Evolutionary conservation across 2,888 invertebrate genomes (phyloP).

Genomic region (Ephialtes manifestator): DNA sequence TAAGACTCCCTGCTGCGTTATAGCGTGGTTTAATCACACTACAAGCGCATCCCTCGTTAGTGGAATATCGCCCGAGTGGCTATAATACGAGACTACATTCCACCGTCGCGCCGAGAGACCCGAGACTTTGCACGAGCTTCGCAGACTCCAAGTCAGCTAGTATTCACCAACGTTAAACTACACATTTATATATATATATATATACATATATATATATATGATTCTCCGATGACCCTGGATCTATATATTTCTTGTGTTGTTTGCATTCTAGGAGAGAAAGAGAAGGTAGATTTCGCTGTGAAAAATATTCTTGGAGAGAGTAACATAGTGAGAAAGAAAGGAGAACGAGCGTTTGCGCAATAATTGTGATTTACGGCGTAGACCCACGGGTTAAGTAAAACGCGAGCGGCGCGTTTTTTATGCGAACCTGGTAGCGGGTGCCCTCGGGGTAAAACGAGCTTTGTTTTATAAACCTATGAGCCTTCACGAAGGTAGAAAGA

Average conservation of each 20-base stretch:
- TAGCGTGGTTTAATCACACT: constrained; percentile 85
- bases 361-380: constrained; percentile 83
- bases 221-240: constrained; percentile 49
- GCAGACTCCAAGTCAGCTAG: constrained; percentile 6
- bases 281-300: constrained; percentile 50
- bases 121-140: constrained; percentile 44
- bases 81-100: constrained; percentile 84
- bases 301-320: constrained; percentile 76
- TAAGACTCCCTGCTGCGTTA: constrained; percentile 83
- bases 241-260: constrained; percentile 64
- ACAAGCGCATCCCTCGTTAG: constrained; percentile 85
- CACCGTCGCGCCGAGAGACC: constrained; percentile 65
- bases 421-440: constrained; percentile 50
- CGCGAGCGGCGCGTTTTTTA: constrained; percentile 70
- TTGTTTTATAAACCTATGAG: constrained; percentile 50
- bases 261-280: constrained; percentile 28
- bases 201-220: background rate
- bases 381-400: constrained; percentile 74
- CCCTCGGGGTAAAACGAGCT: constrained; percentile 48
- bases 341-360: constrained; percentile 76
- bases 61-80: constrained; percentile 83
- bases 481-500: constrained; percentile 28
- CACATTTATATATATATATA: background rate
- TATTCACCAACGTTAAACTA: constrained; percentile 9
- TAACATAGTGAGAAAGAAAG: constrained; percentile 44